Evolutionary conservation across 1,140 invertebrate species (phyloP).

Genomic region (Musca vetustissima): DNA sequence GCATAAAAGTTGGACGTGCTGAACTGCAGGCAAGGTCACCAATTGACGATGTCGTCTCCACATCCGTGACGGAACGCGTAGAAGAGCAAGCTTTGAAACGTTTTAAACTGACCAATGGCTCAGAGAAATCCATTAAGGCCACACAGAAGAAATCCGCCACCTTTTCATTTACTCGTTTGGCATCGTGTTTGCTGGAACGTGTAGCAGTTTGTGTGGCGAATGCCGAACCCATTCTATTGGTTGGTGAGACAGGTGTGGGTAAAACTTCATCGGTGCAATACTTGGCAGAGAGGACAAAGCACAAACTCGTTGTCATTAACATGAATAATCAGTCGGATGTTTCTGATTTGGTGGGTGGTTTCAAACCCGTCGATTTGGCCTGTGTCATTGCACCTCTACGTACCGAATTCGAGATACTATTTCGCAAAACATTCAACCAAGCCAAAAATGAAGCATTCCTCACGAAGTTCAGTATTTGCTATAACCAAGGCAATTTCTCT

Average conservation of each 20-base stretch:
- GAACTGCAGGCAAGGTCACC: slow-evolving; percentile 52
- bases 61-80: slow-evolving; percentile 6
- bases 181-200: slow-evolving; percentile 81
- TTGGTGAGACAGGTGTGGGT: slow-evolving; percentile 98
- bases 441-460: slow-evolving; percentile 86
- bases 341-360: slow-evolving; percentile 93
- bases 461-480: slow-evolving; percentile 74
- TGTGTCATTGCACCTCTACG: slow-evolving; percentile 79
- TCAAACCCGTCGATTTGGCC: slow-evolving; percentile 92
- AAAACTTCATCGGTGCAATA: slow-evolving; percentile 97
- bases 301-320: slow-evolving; percentile 93
- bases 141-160: slow-evolving; percentile 47
- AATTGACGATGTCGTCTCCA: slow-evolving; percentile 25
- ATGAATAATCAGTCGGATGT: slow-evolving; percentile 99
- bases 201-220: slow-evolving; percentile 79
- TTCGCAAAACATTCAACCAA: slow-evolving; percentile 75
- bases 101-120: slow-evolving; percentile 35
- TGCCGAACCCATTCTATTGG: slow-evolving; percentile 89
- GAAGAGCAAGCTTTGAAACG: slow-evolving; percentile 34
- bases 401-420: slow-evolving; percentile 81
- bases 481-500: slow-evolving; percentile 72
- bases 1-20: slow-evolving; percentile 62
- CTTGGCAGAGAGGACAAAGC: slow-evolving; percentile 79
- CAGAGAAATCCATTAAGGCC: not conserved
- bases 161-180: slow-evolving; percentile 80